Percentiles rank a stretch among this genome's conserved stretches.
Conservation (phyloP, 1,140 invertebrate species). For the Trichogramma pretiosum region DNA sequence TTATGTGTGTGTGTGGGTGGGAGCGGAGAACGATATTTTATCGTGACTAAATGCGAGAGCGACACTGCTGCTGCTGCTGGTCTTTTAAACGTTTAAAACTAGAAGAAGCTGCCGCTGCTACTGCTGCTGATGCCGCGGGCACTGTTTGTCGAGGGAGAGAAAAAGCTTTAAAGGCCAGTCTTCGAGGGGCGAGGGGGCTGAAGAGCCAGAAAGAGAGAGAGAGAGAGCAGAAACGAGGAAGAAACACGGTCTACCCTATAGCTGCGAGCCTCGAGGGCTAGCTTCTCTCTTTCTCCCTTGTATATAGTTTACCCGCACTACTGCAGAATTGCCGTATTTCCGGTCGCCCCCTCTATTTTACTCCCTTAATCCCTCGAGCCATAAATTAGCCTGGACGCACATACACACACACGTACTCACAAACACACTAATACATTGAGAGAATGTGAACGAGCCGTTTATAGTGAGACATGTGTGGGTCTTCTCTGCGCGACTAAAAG, state of each 20-base stretch:
- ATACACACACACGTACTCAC: no score
- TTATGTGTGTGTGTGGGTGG: no score
- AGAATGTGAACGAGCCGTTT: no score
- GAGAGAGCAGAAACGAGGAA: conserved; percentile 11
- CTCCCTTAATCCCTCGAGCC: no score
- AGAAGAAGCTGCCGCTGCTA: conserved; percentile 10
- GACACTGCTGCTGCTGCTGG: conserved; percentile 10
- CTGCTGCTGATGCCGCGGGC: no score
- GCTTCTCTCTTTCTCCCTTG: no score
- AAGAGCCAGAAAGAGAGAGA: not conserved
- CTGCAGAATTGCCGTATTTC: conserved; percentile 36
- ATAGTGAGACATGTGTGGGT: no score
- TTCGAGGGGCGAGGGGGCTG: conserved; percentile 3
- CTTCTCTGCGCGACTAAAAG: no score
- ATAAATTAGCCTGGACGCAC: no score
- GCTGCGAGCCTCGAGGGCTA: no score
- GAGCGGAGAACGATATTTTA: conserved; percentile 39
- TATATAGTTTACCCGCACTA: conserved; percentile 31
- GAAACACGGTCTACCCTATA: no score
- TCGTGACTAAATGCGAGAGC: conserved; percentile 21
- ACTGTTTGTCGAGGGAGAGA: conserved; percentile 6
- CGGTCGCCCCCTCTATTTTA: conserved; percentile 19
- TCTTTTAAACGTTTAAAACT: conserved; percentile 31
- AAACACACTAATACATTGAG: no score
- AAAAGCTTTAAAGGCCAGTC: not conserved